A percentile compares a stretch with the other conserved stretches of the same genome.
These are phyloP conservation scores for Spilarctia lutea DNA, from an alignment of 2,888 invertebrate genomes.

Conservation along the genomic window DNA sequence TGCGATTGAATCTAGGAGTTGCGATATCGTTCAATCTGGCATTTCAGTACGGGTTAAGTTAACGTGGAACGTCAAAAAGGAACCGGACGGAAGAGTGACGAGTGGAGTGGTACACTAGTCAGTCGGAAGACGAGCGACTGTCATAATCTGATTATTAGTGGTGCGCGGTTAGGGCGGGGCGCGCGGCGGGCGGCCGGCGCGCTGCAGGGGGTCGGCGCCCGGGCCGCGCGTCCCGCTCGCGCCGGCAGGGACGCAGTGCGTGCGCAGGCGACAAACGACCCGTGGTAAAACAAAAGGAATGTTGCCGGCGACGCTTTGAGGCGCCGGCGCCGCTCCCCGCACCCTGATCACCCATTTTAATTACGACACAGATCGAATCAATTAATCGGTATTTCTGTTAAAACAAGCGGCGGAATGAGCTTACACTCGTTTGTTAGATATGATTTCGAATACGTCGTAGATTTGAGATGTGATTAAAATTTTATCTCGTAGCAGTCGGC, in stretches of 20 bases:
- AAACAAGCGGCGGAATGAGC: constrained; percentile 80
- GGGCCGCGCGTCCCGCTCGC: constrained; percentile 71
- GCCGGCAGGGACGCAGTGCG: constrained; percentile 59
- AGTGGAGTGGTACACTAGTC: constrained; percentile 56
- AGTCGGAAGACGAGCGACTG: constrained; percentile 76
- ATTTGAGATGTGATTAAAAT: constrained; percentile 69
- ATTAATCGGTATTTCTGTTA: constrained; percentile 86
- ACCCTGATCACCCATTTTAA: constrained; percentile 86
- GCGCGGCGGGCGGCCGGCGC: constrained; percentile 81
- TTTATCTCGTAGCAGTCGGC: constrained; percentile 68
- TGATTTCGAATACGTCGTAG: constrained; percentile 67
- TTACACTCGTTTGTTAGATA: constrained; percentile 70
- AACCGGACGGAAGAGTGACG: constrained; percentile 72
- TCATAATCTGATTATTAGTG: constrained; percentile 86
- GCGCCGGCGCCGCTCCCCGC: constrained; percentile 85
- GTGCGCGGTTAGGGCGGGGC: constrained; percentile 79
- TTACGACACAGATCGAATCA: constrained; percentile 87
- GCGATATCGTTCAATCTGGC: constrained; percentile 57
- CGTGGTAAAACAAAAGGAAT: constrained; percentile 87
- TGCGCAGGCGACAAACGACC: constrained; percentile 85
- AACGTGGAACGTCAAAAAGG: constrained; percentile 49
- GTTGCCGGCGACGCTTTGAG: constrained; percentile 86
- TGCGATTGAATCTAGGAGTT: constrained; percentile 37
- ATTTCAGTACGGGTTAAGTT: constrained; percentile 31
- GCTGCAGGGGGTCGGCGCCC: constrained; percentile 84